A percentile compares a stretch with the other conserved stretches of the same genome.
These are phyloP conservation scores for Erythrocercus mccallii DNA, from an alignment of 2,113 vertebrate genomes.

Conservation along the genomic window DNA sequence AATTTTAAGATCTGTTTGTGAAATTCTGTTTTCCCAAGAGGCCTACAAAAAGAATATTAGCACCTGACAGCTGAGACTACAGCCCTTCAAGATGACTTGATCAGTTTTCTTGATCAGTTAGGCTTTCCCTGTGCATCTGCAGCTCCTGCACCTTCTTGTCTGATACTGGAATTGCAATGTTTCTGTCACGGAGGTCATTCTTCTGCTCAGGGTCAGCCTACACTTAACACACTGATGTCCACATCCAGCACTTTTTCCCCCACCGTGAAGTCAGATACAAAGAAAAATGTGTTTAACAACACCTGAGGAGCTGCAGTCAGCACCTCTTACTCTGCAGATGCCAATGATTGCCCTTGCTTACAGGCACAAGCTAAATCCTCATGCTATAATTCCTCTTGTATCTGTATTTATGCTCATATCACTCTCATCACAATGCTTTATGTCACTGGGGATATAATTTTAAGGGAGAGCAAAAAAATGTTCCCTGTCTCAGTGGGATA, in stretches of 20 bases:
- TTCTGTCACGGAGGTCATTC: rapidly evolving
- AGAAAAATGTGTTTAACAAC: background rate
- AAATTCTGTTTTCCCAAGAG: background rate
- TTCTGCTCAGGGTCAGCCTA: background rate
- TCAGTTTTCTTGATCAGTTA: background rate
- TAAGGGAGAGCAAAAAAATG: background rate
- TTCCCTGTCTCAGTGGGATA: background rate
- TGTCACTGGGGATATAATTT: background rate
- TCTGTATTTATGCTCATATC: background rate
- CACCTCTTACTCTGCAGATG: background rate
- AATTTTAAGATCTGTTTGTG: background rate
- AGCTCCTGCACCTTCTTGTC: background rate
- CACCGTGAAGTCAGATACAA: background rate
- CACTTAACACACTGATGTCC: background rate
- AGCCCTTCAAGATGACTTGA: background rate
- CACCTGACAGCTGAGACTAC: background rate
- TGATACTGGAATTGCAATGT: background rate
- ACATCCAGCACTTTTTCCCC: background rate
- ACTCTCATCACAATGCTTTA: background rate
- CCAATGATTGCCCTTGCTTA: background rate
- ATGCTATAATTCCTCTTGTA: rapidly evolving
- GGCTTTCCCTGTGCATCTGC: background rate
- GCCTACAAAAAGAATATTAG: background rate
- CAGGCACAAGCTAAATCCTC: background rate
- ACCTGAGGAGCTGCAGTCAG: background rate